phyloP scores from a whole-genome alignment of 2,113 vertebrate genomes.

The Mormyrus lacerda region DNA sequence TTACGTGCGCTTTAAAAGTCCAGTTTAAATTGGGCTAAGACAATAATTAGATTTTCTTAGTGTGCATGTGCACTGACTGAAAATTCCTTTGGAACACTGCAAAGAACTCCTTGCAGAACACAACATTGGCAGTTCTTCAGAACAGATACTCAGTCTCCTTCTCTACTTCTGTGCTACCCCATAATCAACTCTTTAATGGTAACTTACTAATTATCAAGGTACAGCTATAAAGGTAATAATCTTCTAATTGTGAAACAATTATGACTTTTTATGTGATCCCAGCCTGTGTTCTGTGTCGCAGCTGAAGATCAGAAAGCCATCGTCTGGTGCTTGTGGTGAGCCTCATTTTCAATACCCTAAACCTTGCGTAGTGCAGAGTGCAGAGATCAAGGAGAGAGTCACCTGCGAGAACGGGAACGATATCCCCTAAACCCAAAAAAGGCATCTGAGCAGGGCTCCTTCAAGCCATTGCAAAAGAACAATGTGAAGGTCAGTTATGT shows the following conservation, averaged over 20 bases:
- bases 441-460: background rate
- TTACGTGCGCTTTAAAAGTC: too few species aligned
- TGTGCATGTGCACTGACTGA: too few species aligned
- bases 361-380: background rate
- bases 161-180: background rate
- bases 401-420: background rate
- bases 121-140: background rate
- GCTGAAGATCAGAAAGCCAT: background rate
- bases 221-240: constrained; percentile 8
- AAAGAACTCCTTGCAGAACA: background rate
- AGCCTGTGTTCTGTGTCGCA: background rate
- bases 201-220: background rate
- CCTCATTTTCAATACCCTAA: background rate
- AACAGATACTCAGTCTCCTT: background rate
- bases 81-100: too few species aligned
- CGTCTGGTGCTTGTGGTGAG: background rate
- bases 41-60: too few species aligned
- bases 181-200: background rate
- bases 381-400: background rate
- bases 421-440: background rate
- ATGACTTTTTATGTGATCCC: background rate
- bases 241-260: background rate
- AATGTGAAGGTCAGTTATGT: background rate
- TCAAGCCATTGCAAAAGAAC: background rate
- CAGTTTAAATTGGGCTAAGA: too few species aligned